These are phyloP conservation scores for Choreutis nemorana DNA, from an alignment of 2,888 invertebrate genomes.

Conservation along the genomic window DNA sequence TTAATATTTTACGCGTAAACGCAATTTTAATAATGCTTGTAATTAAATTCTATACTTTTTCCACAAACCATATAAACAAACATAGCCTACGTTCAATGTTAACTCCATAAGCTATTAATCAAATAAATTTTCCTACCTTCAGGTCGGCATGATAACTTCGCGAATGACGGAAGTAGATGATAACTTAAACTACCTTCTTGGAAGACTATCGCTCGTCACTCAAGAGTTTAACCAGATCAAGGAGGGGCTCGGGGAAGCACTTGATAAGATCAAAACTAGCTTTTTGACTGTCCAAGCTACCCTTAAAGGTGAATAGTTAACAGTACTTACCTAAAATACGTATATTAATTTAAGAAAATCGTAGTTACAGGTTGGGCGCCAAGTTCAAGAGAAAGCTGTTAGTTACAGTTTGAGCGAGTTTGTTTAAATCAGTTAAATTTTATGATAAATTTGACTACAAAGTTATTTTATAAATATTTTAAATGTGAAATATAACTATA, in stretches of 20 bases:
- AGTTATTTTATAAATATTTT: no score
- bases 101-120: not conserved
- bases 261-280: constrained; percentile 74
- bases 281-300: constrained; percentile 67
- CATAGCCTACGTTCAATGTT: no score
- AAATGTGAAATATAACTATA: not conserved
- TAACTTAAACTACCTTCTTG: constrained; percentile 83
- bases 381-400: no score
- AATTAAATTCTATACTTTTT: no score
- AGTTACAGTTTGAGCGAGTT: no score
- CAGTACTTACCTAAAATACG: constrained; percentile 2
- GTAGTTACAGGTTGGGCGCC: no score
- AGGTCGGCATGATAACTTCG: constrained; percentile 79
- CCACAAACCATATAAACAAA: no score
- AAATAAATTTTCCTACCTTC: constrained; percentile 8
- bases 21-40: no score
- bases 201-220: constrained; percentile 79
- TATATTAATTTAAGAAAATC: no score
- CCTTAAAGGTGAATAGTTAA: constrained; percentile 17
- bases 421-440: no score
- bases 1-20: no score
- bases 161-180: constrained; percentile 81
- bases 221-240: constrained; percentile 88
- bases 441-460: no score
- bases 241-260: constrained; percentile 73